A percentile compares a stretch with the other conserved stretches of the same genome.
These are phyloP conservation scores for Drosophila saltans DNA, from an alignment of 1,140 invertebrate species.

Conservation along the genomic window DNA sequence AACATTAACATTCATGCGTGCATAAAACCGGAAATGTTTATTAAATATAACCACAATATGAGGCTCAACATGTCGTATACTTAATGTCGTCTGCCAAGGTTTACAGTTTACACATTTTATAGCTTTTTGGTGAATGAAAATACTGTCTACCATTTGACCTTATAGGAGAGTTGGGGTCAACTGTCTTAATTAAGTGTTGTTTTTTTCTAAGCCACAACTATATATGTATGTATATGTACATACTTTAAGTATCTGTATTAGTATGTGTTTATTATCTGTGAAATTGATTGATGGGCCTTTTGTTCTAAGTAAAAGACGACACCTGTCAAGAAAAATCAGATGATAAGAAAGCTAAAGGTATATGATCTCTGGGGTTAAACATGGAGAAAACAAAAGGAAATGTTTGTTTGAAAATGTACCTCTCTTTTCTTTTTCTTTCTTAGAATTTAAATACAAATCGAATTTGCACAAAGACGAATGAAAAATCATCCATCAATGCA, in stretches of 20 bases:
- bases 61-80: slow-evolving; percentile 42
- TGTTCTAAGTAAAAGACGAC: slow-evolving; percentile 26
- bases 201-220: neutral
- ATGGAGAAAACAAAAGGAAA: neutral
- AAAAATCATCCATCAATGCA: slow-evolving; percentile 13
- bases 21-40: slow-evolving; percentile 66
- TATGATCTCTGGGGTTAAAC: slow-evolving; percentile 43
- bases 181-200: slow-evolving; percentile 55
- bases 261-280: slow-evolving; percentile 52
- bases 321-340: slow-evolving; percentile 53
- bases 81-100: slow-evolving; percentile 39
- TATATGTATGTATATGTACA: neutral
- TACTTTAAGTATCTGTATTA: slow-evolving; percentile 51
- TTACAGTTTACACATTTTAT: slow-evolving; percentile 14
- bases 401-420: no score
- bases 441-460: slow-evolving; percentile 4
- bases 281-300: slow-evolving; percentile 72
- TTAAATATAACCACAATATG: slow-evolving; percentile 64
- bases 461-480: neutral
- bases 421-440: neutral
- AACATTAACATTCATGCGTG: slow-evolving; percentile 76
- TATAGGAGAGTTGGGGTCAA: neutral
- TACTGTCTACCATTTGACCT: slow-evolving; percentile 20
- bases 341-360: slow-evolving; percentile 13
- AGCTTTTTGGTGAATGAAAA: slow-evolving; percentile 2